These are phyloP conservation scores for Heterodera filipjevi DNA, from an alignment of 2,888 invertebrate species.

Conservation along the genomic window DNA sequence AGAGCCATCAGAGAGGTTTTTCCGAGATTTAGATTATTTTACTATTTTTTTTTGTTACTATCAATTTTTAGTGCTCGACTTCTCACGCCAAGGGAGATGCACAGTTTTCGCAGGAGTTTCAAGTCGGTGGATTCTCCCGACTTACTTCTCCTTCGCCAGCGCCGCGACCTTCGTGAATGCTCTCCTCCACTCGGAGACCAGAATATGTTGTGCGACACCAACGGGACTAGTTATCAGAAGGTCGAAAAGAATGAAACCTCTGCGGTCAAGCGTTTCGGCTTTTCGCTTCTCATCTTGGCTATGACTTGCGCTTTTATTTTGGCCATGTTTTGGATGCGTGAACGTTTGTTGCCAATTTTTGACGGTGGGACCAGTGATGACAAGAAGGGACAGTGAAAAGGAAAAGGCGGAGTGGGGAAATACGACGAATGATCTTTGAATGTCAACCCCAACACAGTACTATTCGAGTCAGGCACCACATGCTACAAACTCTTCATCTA, in stretches of 20 bases:
- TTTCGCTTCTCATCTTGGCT: neutral
- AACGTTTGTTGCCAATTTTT: neutral
- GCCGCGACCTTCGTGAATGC: neutral
- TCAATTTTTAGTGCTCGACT: neutral
- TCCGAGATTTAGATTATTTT: neutral
- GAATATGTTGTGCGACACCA: neutral
- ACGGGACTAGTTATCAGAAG: neutral
- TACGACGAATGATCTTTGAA: neutral
- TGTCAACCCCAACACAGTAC: neutral
- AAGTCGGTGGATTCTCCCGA: neutral
- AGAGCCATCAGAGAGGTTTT: slow-evolving; percentile 10
- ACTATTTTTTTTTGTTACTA: neutral
- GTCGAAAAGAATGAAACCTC: neutral
- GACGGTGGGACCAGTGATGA: neutral
- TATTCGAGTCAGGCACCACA: neutral
- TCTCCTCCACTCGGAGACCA: neutral
- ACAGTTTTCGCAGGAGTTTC: slow-evolving; percentile 18
- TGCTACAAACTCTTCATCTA: neutral
- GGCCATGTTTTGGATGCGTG: slow-evolving; percentile 10
- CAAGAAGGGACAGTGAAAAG: neutral
- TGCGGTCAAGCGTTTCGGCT: neutral
- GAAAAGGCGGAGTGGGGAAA: neutral
- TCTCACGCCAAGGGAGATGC: slow-evolving; percentile 14
- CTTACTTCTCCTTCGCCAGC: neutral
- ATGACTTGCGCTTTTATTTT: neutral